Evolutionary conservation across 64 coral and sea anemone genomes (phyloP).

Genomic region (Stylophora pistillata): DNA sequence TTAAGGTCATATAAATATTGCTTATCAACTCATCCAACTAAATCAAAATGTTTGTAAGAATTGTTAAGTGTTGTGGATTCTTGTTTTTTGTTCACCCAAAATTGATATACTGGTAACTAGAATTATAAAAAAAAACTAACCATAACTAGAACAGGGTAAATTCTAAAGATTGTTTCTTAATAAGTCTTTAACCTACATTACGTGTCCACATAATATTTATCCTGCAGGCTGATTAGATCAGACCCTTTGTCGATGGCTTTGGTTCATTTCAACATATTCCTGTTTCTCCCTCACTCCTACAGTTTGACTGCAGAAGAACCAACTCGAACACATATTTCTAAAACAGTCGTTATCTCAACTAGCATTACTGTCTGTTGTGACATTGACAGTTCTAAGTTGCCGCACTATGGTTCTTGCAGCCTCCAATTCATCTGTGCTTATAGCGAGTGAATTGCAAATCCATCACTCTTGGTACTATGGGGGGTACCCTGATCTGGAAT

Average conservation of each 20-base stretch:
- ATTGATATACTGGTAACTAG: too few species aligned
- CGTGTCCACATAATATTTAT: not conserved
- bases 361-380: not conserved
- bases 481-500: not conserved
- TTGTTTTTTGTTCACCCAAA: too few species aligned
- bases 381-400: not conserved
- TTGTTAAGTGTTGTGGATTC: too few species aligned
- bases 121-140: too few species aligned
- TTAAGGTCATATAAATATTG: conserved; percentile 6
- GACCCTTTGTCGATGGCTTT: not conserved
- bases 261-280: not conserved
- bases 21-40: not conserved
- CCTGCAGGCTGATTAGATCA: conserved; percentile 22
- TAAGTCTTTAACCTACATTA: not conserved
- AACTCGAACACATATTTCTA: not conserved
- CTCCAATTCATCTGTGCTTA: not conserved
- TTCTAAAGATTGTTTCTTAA: too few species aligned
- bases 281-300: not conserved
- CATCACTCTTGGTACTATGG: not conserved
- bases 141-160: not conserved
- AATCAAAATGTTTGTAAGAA: not conserved
- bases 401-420: not conserved
- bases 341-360: not conserved
- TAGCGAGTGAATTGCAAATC: not conserved
- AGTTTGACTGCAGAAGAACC: not conserved